A percentile compares a stretch with the other conserved stretches of the same genome.
Conservation (phyloP, 2,888 invertebrate genomes). For the Zygogramma bicolorata region DNA sequence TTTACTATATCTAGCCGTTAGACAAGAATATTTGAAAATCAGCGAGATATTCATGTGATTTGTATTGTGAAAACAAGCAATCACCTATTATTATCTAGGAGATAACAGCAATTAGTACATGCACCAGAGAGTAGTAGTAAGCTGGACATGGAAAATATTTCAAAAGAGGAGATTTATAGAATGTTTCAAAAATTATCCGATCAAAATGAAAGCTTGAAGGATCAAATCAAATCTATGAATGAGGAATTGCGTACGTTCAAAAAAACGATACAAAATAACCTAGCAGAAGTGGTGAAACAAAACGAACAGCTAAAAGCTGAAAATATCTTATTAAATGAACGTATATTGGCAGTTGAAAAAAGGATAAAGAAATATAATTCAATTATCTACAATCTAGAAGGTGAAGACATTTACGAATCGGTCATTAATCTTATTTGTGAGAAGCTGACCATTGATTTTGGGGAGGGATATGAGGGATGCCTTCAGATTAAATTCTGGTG, state of each 20-base stretch:
- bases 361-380: conserved; percentile 6
- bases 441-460: neutral
- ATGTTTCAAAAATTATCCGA: neutral
- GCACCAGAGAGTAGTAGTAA: too few relatives aligned
- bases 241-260: too few relatives aligned
- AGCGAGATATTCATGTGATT: too few relatives aligned
- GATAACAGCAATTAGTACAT: too few relatives aligned
- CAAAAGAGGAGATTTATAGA: too few relatives aligned
- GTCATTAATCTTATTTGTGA: too few relatives aligned
- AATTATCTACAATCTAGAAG: neutral
- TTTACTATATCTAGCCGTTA: too few relatives aligned
- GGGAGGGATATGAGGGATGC: neutral
- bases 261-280: neutral
- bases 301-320: conserved; percentile 3
- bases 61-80: too few relatives aligned
- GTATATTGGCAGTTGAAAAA: neutral
- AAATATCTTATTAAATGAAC: neutral
- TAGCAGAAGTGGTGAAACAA: neutral
- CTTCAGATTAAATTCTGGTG: conserved; percentile 8
- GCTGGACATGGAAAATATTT: too few relatives aligned
- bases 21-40: too few relatives aligned
- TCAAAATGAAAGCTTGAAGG: neutral
- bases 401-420: neutral
- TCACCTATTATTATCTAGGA: too few relatives aligned
- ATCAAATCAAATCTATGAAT: neutral